These are phyloP conservation scores for Subanguina moxae DNA, from an alignment of 1,140 invertebrate species.

Conservation along the genomic window DNA sequence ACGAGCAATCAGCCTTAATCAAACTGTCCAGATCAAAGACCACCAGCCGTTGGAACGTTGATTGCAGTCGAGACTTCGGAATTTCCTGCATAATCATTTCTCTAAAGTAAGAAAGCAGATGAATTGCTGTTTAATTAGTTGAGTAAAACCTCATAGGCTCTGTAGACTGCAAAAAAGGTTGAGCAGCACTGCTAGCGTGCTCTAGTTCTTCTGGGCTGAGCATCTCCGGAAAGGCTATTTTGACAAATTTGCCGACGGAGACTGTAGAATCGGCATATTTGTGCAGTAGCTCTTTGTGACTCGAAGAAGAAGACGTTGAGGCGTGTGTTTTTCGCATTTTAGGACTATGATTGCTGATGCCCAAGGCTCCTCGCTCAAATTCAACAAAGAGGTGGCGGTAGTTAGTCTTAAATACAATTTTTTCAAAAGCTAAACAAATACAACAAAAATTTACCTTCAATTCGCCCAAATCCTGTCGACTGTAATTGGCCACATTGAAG, in stretches of 20 bases:
- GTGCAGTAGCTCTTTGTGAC: neutral
- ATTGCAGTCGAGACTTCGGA: conserved; percentile 16
- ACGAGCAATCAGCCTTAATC: conserved; percentile 31
- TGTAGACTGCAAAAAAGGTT: conserved; percentile 67
- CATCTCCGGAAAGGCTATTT: conserved; percentile 74
- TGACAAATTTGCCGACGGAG: conserved; percentile 70
- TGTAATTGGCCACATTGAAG: conserved; percentile 34
- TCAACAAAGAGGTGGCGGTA: conserved; percentile 38
- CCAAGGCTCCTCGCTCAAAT: conserved; percentile 24
- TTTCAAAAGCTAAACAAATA: neutral
- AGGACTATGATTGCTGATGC: conserved; percentile 14
- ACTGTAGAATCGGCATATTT: conserved; percentile 40
- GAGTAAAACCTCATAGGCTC: conserved; percentile 29
- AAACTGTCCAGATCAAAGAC: conserved; percentile 73
- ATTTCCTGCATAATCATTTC: conserved; percentile 39
- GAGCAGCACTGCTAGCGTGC: conserved; percentile 59
- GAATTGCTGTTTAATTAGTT: neutral
- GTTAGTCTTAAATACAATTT: conserved; percentile 9
- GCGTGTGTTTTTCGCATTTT: conserved; percentile 22
- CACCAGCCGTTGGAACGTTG: conserved; percentile 55
- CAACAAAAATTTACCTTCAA: conserved; percentile 24
- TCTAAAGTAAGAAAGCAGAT: too few relatives aligned
- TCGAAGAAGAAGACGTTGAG: neutral
- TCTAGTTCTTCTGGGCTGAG: conserved; percentile 61
- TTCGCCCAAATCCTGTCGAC: conserved; percentile 29